Conservation (phyloP, 2,113 vertebrate genomes). For the Climacteris rufus region DNA sequence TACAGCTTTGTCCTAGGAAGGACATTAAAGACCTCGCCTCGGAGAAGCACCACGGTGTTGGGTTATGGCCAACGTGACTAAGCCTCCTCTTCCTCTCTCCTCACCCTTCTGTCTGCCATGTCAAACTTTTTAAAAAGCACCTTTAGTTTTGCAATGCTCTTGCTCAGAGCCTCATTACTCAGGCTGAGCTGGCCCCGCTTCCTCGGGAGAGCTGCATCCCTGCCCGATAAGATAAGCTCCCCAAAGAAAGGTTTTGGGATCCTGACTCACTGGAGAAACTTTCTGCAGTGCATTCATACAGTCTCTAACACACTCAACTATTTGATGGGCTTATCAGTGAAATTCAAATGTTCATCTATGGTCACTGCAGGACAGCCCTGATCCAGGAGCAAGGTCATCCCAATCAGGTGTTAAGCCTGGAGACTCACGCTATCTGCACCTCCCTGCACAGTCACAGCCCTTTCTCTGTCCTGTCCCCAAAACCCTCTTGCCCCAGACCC, state of each 20-base stretch:
- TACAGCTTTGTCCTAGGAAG: background rate
- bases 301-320: conserved; percentile 42
- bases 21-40: background rate
- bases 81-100: conserved; percentile 36
- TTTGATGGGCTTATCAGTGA: conserved; percentile 52
- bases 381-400: conserved; percentile 50
- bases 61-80: conserved; percentile 1
- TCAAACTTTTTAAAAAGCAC: conserved; percentile 23
- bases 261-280: conserved; percentile 57
- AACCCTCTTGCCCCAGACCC: background rate
- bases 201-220: conserved; percentile 5
- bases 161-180: conserved; percentile 44
- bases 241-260: conserved; percentile 53
- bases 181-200: conserved; percentile 44
- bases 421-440: background rate
- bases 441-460: background rate
- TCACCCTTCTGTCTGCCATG: background rate
- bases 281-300: background rate
- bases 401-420: conserved; percentile 22
- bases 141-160: conserved; percentile 45
- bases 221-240: conserved; percentile 65
- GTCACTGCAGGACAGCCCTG: background rate
- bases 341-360: background rate
- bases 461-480: background rate
- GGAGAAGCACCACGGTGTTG: background rate